phyloP scores from a whole-genome alignment of 37 sponge, comb jelly and placozoan species.

The Oopsacas minuta region DNA sequence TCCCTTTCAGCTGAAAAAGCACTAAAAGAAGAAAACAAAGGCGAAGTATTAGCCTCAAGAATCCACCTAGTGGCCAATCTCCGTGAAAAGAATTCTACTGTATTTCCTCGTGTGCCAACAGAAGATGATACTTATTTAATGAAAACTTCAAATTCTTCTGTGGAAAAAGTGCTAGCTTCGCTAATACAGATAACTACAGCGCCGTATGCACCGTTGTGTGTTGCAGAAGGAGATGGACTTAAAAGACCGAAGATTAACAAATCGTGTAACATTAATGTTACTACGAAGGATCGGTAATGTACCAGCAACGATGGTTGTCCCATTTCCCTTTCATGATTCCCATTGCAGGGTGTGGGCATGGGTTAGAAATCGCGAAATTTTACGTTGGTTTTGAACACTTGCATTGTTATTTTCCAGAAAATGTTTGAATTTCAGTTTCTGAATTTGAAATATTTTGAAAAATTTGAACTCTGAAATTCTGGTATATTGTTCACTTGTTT shows the following conservation, averaged over 20 bases:
- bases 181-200: slow-evolving; percentile 50
- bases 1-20: slow-evolving; percentile 23
- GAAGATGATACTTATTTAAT: slow-evolving; percentile 58
- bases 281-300: slow-evolving; percentile 39
- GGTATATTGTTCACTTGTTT: too few relatives aligned
- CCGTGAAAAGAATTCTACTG: background rate
- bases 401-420: too few relatives aligned
- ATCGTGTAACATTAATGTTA: slow-evolving; percentile 36
- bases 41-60: slow-evolving; percentile 18
- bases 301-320: too few relatives aligned
- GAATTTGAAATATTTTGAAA: too few relatives aligned
- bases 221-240: slow-evolving; percentile 58
- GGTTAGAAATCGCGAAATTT: too few relatives aligned
- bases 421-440: too few relatives aligned
- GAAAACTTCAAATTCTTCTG: slow-evolving; percentile 24
- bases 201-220: slow-evolving; percentile 57
- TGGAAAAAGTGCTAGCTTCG: slow-evolving; percentile 28
- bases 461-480: too few relatives aligned
- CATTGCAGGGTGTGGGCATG: too few relatives aligned
- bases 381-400: too few relatives aligned
- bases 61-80: slow-evolving; percentile 25
- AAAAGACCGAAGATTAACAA: slow-evolving; percentile 42
- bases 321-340: too few relatives aligned
- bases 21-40: slow-evolving; percentile 21
- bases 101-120: background rate